These are phyloP conservation scores for Augochlora pura DNA, from an alignment of 1,140 invertebrate genomes.

Conservation along the genomic window DNA sequence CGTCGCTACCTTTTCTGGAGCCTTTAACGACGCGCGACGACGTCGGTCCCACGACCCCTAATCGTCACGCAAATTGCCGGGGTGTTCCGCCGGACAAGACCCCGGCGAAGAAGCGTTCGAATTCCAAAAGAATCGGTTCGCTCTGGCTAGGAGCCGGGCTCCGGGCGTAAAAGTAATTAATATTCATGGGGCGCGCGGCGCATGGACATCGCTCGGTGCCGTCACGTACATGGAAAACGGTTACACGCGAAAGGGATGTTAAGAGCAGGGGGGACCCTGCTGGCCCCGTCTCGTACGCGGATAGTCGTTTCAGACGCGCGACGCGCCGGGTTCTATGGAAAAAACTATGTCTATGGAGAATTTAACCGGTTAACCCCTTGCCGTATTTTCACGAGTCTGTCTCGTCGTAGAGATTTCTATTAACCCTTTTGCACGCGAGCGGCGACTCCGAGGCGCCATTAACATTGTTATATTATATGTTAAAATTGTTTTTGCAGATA, in stretches of 20 bases:
- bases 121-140: slow-evolving; percentile 7
- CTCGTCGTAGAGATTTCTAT: too few species aligned
- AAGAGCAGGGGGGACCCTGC: slow-evolving; percentile 15
- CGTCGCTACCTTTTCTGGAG: neutral
- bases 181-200: slow-evolving; percentile 49
- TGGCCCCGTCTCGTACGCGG: neutral
- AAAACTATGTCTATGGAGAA: too few species aligned
- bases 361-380: too few species aligned
- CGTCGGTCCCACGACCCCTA: neutral
- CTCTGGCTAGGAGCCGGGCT: neutral
- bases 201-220: slow-evolving; percentile 46
- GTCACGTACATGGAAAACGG: slow-evolving; percentile 55
- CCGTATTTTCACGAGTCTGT: too few species aligned
- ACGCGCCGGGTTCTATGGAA: too few species aligned
- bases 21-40: neutral
- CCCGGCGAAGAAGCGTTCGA: slow-evolving; percentile 11
- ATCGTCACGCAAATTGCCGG: slow-evolving; percentile 28
- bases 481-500: too few species aligned
- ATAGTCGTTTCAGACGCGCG: too few species aligned
- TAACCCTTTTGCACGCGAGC: too few species aligned
- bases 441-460: too few species aligned
- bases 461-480: too few species aligned
- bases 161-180: slow-evolving; percentile 40
- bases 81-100: neutral
- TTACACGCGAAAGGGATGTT: slow-evolving; percentile 56